A percentile compares a stretch with the other conserved stretches of the same genome.
Evolutionary conservation across 92 coral and sea anemone species (phyloP).

Genomic region (Umimayanthus chanpuru): DNA sequence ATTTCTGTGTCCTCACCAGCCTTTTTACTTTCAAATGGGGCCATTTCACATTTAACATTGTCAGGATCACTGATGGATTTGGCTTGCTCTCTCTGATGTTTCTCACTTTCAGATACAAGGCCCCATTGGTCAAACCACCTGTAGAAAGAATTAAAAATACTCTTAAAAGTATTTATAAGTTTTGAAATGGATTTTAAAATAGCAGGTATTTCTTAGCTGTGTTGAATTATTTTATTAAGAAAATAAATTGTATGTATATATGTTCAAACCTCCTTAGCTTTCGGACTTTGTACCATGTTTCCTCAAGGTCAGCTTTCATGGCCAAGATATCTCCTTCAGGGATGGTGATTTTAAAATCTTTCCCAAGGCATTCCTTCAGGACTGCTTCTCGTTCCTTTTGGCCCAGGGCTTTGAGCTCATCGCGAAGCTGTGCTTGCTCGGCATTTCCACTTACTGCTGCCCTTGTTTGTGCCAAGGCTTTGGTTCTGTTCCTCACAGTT

Average conservation of each 20-base stretch:
- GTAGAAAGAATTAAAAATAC: not conserved
- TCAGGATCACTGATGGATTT: conserved; percentile 46
- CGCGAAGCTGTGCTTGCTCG: conserved; percentile 40
- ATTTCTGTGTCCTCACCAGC: conserved; percentile 37
- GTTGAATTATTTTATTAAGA: not conserved
- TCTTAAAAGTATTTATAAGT: not conserved
- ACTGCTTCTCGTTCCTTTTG: conserved; percentile 43
- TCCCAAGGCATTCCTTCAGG: conserved; percentile 50
- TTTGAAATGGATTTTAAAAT: not conserved
- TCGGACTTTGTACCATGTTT: conserved; percentile 40
- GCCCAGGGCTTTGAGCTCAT: conserved; percentile 45
- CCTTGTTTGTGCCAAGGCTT: conserved; percentile 40
- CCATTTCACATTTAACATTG: conserved; percentile 45
- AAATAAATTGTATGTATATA: not conserved
- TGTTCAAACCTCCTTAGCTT: conserved; percentile 12
- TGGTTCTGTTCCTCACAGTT: conserved; percentile 41
- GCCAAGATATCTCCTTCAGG: conserved; percentile 52
- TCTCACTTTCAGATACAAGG: conserved; percentile 44
- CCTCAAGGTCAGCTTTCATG: conserved; percentile 50
- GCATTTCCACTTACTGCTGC: conserved; percentile 56
- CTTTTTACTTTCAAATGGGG: conserved; percentile 42
- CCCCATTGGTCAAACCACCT: conserved; percentile 61
- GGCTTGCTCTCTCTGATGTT: conserved; percentile 46
- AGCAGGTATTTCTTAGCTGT: not conserved
- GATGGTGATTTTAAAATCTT: conserved; percentile 49